Evolutionary conservation across 1,140 invertebrate species (phyloP).

Genomic region (Drosophila subpulchrella): DNA sequence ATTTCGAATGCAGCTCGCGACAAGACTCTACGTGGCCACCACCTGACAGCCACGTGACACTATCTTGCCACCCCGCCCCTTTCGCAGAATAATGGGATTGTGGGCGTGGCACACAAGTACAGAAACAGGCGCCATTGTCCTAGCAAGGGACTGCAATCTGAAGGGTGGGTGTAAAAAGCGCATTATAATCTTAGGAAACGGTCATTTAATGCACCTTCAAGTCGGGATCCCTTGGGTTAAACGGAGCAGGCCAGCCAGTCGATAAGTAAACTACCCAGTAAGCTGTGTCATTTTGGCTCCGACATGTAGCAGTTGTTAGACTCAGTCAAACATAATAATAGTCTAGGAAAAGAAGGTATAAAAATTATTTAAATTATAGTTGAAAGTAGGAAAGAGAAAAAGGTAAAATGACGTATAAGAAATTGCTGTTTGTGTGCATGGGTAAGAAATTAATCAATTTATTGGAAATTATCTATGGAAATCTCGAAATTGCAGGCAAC

Average conservation of each 20-base stretch:
- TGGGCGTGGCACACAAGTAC: slow-evolving; percentile 28
- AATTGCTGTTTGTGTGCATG: slow-evolving; percentile 67
- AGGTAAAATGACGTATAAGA: slow-evolving; percentile 49
- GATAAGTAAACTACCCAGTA: slow-evolving; percentile 19
- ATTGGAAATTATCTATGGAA: too few species aligned
- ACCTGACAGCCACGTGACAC: slow-evolving; percentile 69
- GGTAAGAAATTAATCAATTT: slow-evolving; percentile 27
- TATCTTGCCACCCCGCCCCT: slow-evolving; percentile 47
- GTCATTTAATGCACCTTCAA: slow-evolving; percentile 17
- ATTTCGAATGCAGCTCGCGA: slow-evolving; percentile 64
- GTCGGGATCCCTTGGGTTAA: slow-evolving; percentile 1
- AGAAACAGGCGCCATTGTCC: slow-evolving; percentile 4
- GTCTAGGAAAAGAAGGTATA: slow-evolving; percentile 3
- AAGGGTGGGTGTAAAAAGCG: slow-evolving; percentile 34
- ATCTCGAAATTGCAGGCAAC: slow-evolving; percentile 38
- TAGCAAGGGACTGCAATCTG: slow-evolving; percentile 7
- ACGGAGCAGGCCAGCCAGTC: slow-evolving; percentile 11
- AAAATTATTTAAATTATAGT: slow-evolving; percentile 29
- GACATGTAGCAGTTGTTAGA: slow-evolving; percentile 2
- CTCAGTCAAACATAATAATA: slow-evolving; percentile 3
- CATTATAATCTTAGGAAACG: slow-evolving; percentile 39
- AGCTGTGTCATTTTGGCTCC: background rate
- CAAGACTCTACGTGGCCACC: slow-evolving; percentile 30
- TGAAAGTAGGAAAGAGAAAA: background rate
- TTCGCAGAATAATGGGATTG: slow-evolving; percentile 54